phyloP scores from a whole-genome alignment of 1,140 invertebrate species.

The Drosophila ambigua region DNA sequence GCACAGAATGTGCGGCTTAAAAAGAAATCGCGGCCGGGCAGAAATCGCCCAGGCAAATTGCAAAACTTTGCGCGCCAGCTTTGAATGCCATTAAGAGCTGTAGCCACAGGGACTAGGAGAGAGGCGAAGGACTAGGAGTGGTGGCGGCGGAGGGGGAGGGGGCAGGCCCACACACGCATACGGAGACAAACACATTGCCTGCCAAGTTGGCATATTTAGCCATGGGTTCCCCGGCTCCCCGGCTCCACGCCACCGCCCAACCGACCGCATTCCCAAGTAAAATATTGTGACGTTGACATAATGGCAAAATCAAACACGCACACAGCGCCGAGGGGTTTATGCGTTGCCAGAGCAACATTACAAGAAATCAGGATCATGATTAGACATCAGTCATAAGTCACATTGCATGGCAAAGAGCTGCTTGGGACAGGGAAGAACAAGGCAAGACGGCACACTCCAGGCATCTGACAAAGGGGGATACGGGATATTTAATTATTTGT shows the following conservation, averaged over 20 bases:
- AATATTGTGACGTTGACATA: conserved; percentile 62
- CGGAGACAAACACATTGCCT: conserved; percentile 1
- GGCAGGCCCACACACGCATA: not conserved
- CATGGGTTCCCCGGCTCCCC: not conserved
- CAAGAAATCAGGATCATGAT: too few relatives aligned
- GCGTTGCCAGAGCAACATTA: not conserved
- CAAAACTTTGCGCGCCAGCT: conserved; percentile 62
- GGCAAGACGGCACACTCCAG: too few relatives aligned
- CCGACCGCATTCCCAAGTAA: conserved; percentile 14
- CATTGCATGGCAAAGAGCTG: too few relatives aligned
- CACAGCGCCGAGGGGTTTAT: conserved; percentile 13
- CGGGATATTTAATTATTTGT: too few relatives aligned
- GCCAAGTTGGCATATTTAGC: conserved; percentile 17
- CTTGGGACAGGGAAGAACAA: too few relatives aligned
- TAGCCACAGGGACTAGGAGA: conserved; percentile 12
- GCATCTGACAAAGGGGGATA: too few relatives aligned
- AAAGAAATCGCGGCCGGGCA: conserved; percentile 60
- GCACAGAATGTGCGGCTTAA: conserved; percentile 31
- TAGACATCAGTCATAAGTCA: not conserved
- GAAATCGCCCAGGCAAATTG: conserved; percentile 70
- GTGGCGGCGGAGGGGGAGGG: not conserved
- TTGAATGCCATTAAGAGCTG: conserved; percentile 69
- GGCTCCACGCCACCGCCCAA: not conserved
- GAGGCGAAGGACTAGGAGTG: not conserved
- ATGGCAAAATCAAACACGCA: conserved; percentile 58